Base-by-base conservation (phyloP, 2,888 invertebrate genomes). In the Noctua comes region DNA sequence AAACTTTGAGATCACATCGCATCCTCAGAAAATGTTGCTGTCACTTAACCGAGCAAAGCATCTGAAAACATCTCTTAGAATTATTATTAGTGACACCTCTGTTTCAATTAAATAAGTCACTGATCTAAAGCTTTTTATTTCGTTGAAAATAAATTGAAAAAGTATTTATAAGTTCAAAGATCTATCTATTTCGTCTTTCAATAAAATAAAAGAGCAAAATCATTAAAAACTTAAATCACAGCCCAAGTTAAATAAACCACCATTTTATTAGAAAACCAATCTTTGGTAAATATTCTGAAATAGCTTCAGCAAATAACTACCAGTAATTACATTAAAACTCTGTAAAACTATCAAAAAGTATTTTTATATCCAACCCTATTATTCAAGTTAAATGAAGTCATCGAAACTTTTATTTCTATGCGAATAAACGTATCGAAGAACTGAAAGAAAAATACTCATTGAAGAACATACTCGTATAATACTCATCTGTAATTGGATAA, bases 341-440 rank as follows among this genome's bases (percentile, higher is more conserved):
- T 75, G 65, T 57, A 40, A 73, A 83, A 76, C 77, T 77, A 76
- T 77, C 46, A 76, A 68, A 77, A 73, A 31, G 59, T 64, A 31
- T 57, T 84, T 73, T 76, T 77, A 75, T 71, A 68, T 51, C 66
- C 48, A 84, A 84, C 66, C 75, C 31, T 86, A 73, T 83, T 84
- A 71, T 87, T 86, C 36, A 84, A 87, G 84, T 85, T 79, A 79
- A 84, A 87, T 85, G 51, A 84, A 86, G 84, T 79, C 54, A 18
- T 65, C n/a, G 73, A 70, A 76, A 76, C 76, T 84, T 86, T 79
- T 75, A 79, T 84, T 78, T 75, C 51, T 66, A 16, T 43, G 21
- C 31, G n/a, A 84, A 64, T 84, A 78, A 70, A 86, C 21, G 74
- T 68, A 75, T 51, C 11, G 66, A 62, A 62, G 36, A 65, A 40